Base-by-base conservation (phyloP, 2,113 vertebrate species). In the Dipodomys ordii region DNA sequence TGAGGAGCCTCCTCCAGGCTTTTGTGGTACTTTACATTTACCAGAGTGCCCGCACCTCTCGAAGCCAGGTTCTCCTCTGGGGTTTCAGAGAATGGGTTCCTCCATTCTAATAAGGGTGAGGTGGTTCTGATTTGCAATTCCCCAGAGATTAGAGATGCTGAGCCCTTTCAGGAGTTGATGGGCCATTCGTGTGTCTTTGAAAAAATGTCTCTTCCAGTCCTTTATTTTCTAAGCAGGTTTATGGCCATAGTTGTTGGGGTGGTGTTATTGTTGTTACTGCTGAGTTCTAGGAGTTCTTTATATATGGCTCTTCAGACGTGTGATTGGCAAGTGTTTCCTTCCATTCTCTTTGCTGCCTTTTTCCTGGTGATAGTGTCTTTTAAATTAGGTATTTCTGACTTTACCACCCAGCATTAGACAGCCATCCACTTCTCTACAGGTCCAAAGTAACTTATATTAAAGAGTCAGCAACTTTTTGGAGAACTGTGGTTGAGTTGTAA, bases 31-130 rank as follows among this genome's bases (percentile, higher is more conserved):
- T 5, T 46, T 23, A 1, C 28, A 3, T n/a, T 13, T 64, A 20
- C 39, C 67, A 18, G 0, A 5, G 7, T 12, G 3, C 15, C 23
- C 1, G 0, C 27, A 15, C 11, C 93, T 35, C 6, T 0, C 11
- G 27, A 30, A 11, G 7, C 7, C 46, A 28, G 22, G 23, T 15
- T 46, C 15, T 32, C 32, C 12, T 13, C 53, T 78, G 71, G 86
- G 25, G 16, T 62, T 62, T 46, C n/a, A 11, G 49, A 27, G 6
- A 7, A 35, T 6, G 1, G 80, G 15, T 57, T 57, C 53, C 53
- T 57, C 49, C 64, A 1, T 32, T 53, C 72, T 73, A 13, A 32
- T 25, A 32, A 25, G 8, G 1, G 1, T 1, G 53, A 83, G 64
- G 27, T 1, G 46, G 60, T 35, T 30, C 7, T n/a, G 84, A 15